Percentiles rank a stretch among this genome's conserved stretches.
Conservation (phyloP, 1,140 invertebrate species). For the Bilobella aurantiaca region DNA sequence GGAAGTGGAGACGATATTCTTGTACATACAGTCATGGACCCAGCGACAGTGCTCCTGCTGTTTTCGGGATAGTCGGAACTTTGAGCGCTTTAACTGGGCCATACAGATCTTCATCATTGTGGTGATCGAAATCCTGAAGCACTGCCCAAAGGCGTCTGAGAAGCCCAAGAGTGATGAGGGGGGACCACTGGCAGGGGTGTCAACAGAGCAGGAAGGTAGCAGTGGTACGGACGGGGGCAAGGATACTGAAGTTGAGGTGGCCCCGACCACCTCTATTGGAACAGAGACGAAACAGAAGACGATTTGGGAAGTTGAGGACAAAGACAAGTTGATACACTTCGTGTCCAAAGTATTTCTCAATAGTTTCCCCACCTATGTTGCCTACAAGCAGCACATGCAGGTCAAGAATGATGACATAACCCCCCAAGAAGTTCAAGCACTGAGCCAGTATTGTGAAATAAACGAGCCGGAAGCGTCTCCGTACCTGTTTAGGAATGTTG, state of each 20-base stretch:
- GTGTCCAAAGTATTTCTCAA: constrained; percentile 69
- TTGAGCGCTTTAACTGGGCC: constrained; percentile 74
- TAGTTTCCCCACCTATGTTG: constrained; percentile 84
- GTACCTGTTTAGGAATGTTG: constrained; percentile 79
- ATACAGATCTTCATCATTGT: constrained; percentile 64
- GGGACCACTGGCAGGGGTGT: too few species aligned
- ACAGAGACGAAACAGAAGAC: too few species aligned
- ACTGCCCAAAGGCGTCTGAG: too few species aligned
- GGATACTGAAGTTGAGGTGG: too few species aligned
- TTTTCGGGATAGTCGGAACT: constrained; percentile 78
- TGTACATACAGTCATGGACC: constrained; percentile 58
- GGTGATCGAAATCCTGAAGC: constrained; percentile 30
- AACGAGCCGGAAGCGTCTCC: constrained; percentile 85
- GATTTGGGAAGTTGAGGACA: constrained; percentile 61
- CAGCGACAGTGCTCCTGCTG: constrained; percentile 84
- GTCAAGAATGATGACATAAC: constrained; percentile 63
- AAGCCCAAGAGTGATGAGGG: too few species aligned
- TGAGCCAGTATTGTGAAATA: constrained; percentile 77
- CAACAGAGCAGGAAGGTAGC: too few species aligned
- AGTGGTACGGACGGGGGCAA: too few species aligned
- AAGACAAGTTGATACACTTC: constrained; percentile 64
- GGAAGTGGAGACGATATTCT: constrained; percentile 55
- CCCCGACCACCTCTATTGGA: too few species aligned
- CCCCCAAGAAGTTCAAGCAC: constrained; percentile 60
- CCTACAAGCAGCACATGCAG: constrained; percentile 69